These are phyloP conservation scores for Mythimna loreyi DNA, from an alignment of 2,888 invertebrate species.

Conservation along the genomic window DNA sequence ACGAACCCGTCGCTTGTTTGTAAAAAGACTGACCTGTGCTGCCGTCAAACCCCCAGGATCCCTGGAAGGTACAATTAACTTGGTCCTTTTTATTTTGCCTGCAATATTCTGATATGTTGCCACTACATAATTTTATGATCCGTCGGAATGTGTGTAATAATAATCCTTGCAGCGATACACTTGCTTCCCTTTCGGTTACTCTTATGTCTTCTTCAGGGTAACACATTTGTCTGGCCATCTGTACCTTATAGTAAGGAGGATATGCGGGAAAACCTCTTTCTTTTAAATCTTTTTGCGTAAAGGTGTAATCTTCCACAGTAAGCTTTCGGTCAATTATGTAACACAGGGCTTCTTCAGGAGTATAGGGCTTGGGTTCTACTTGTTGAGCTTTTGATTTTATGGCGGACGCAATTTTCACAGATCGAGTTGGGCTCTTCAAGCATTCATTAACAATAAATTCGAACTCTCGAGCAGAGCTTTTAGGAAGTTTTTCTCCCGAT, in stretches of 20 bases:
- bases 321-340: constrained; percentile 22
- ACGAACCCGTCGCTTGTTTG: too few species aligned
- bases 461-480: constrained; percentile 14
- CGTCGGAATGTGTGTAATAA: too few species aligned
- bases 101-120: too few species aligned
- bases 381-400: not conserved
- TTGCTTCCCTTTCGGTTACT: too few species aligned
- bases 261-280: constrained; percentile 23
- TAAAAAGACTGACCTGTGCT: too few species aligned
- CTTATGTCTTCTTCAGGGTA: too few species aligned
- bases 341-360: constrained; percentile 23
- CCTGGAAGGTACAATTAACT: too few species aligned
- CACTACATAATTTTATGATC: too few species aligned
- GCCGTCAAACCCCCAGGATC: too few species aligned
- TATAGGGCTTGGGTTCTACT: constrained; percentile 7
- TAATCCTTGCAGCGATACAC: too few species aligned
- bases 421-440: constrained; percentile 20
- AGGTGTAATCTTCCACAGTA: constrained; percentile 14
- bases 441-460: constrained; percentile 27
- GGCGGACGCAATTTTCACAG: not conserved
- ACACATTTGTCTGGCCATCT: not conserved
- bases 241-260: constrained; percentile 25
- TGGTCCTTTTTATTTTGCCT: too few species aligned
- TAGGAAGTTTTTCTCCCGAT: too few species aligned
- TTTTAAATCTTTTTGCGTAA: constrained; percentile 9